Conservation (phyloP, 2,888 invertebrate genomes). For the Ornithoptera alexandrae region DNA sequence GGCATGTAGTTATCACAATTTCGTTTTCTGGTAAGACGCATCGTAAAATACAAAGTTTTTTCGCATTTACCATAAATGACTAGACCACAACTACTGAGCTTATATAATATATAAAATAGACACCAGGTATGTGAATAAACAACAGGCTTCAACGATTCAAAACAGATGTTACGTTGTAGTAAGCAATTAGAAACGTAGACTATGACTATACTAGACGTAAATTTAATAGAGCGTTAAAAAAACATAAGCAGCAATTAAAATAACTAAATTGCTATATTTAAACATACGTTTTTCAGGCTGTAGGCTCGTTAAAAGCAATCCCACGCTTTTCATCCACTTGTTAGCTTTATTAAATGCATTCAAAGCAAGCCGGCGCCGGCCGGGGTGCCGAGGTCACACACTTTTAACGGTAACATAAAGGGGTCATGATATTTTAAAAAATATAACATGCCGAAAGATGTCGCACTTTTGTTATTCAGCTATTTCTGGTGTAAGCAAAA, state of each 20-base stretch:
- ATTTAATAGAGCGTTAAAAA: background rate
- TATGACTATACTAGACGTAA: no score
- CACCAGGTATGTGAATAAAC: no score
- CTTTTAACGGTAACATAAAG: slow-evolving; percentile 7
- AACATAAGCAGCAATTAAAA: background rate
- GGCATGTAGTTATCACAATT: no score
- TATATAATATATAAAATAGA: no score
- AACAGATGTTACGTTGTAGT: no score
- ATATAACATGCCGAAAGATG: background rate
- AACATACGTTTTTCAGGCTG: slow-evolving; percentile 12
- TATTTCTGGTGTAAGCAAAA: no score
- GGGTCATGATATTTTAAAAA: background rate
- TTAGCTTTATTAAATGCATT: slow-evolving; percentile 28
- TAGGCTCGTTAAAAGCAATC: slow-evolving; percentile 23
- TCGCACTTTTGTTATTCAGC: background rate
- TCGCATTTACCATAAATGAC: no score
- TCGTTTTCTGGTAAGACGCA: no score
- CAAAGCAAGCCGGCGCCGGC: slow-evolving; percentile 21
- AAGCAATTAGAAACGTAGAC: no score
- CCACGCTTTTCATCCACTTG: slow-evolving; percentile 27
- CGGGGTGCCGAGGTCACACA: slow-evolving; percentile 9
- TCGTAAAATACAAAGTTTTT: no score
- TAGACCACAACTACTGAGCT: no score
- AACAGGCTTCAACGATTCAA: no score
- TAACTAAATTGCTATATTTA: slow-evolving; percentile 4